Percentiles rank a stretch among this genome's conserved stretches.
These are phyloP conservation scores for Salvelinus alpinus DNA, from an alignment of 2,113 vertebrate genomes.

Conservation along the genomic window DNA sequence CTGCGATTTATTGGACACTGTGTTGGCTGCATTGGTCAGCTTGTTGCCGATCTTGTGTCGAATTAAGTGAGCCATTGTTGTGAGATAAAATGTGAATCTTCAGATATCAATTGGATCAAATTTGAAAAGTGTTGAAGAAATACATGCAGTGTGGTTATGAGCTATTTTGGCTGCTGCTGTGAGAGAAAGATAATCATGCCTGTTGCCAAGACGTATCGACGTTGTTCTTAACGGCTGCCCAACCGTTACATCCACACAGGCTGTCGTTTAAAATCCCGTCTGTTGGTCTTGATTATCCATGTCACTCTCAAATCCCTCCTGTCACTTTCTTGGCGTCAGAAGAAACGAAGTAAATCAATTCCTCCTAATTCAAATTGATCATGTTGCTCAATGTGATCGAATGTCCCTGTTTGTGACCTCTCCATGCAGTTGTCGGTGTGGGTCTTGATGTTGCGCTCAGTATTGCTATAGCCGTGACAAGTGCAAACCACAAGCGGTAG, in stretches of 20 bases:
- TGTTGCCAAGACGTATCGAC: constrained; percentile 50
- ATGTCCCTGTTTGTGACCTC: neutral
- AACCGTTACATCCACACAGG: constrained; percentile 28
- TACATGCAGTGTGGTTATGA: constrained; percentile 17
- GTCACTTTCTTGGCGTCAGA: constrained; percentile 8
- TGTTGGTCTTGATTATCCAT: constrained; percentile 60
- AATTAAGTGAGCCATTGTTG: constrained; percentile 87
- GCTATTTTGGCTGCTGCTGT: constrained; percentile 18
- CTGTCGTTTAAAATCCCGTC: constrained; percentile 43
- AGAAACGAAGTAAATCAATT: constrained; percentile 4
- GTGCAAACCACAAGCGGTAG: constrained; percentile 64
- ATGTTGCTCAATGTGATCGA: neutral
- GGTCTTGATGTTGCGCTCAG: constrained; percentile 30
- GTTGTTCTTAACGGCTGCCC: neutral
- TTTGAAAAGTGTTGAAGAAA: constrained; percentile 10
- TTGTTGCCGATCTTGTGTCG: constrained; percentile 89
- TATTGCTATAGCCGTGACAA: constrained; percentile 46
- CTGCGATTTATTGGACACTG: constrained; percentile 91
- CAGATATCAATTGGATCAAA: constrained; percentile 5
- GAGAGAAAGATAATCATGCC: constrained; percentile 56
- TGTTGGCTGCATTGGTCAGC: constrained; percentile 86
- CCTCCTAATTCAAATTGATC: neutral
- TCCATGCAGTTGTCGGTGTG: constrained; percentile 1
- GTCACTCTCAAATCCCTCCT: constrained; percentile 30
- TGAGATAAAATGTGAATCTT: constrained; percentile 29